Evolutionary conservation across 2,888 invertebrate genomes (phyloP), one percentile per base, ranked within the genome.

Genomic region (Lysandra bellargus): DNA sequence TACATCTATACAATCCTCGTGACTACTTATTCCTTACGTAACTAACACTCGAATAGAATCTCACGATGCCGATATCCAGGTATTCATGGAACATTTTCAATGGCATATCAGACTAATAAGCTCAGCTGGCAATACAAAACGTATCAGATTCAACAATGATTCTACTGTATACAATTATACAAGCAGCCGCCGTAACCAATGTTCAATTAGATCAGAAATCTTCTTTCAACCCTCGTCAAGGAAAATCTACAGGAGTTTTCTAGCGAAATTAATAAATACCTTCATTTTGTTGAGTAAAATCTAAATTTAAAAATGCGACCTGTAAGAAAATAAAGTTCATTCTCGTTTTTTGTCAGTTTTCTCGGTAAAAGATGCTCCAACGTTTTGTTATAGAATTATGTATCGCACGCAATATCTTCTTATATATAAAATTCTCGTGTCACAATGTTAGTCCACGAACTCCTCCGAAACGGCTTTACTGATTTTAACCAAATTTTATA

Each of bases 151-250:
- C 12, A 17, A 17, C 57, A 57, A 57, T 57, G 23, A 33, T 30
- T 49, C 69, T 69, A 49, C 78, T 69, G 49, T 78, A 49, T 69
- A 49, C 78, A 78, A 69, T 78, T 78, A 78, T 49, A 44, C 69
- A 44, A 64, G 69, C 64, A 33, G 49, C 76, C 23, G 75, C 75
- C 49, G 75, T 83, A 80, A 85, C 84, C 84, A 84, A 84, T 84
- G 87, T 90, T 90, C 90, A 90, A 90, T 91, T 90, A 90, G 86
- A 82, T 81, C 84, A 79, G 80, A 83, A 81, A 82, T 83, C 83
- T 83, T 82, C 83, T 84, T 84, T 81, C 82, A 81, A 91, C 91
- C 91, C 91, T 89, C 85, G 91, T 91, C 90, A 91, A 83, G 84
- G 83, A 87, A 87, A 88, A 87, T 87, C 87, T 86, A 85, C 85